Percentiles rank a stretch among this genome's conserved stretches.
These are phyloP conservation scores for Acanthornis magna DNA, from an alignment of 2,797 vertebrate genomes.

Conservation along the genomic window DNA sequence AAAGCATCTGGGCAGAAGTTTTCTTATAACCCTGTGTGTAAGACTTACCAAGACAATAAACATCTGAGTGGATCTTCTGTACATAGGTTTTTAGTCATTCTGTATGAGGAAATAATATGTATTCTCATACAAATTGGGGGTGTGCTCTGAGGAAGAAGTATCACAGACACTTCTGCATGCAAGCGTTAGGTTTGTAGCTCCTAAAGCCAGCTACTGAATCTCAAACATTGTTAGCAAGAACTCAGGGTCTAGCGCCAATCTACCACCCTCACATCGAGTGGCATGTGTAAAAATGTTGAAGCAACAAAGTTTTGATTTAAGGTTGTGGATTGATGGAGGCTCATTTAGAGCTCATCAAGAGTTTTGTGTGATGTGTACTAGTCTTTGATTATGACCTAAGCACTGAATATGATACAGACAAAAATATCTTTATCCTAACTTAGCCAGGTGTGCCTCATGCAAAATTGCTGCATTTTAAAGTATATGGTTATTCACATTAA, in stretches of 20 bases:
- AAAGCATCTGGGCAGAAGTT: not conserved
- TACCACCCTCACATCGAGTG: not conserved
- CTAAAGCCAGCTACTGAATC: not conserved
- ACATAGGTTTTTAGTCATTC: not conserved
- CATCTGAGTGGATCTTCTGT: not conserved
- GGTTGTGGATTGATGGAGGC: not conserved
- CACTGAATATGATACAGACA: conserved; percentile 1
- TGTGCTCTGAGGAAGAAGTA: not conserved
- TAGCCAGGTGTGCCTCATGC: conserved; percentile 50
- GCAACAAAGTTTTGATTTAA: conserved; percentile 20
- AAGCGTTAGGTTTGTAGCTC: not conserved
- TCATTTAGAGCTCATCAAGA: conserved; percentile 55
- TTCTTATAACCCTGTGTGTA: not conserved
- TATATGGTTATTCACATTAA: conserved; percentile 28
- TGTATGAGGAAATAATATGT: not conserved
- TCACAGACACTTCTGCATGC: not conserved
- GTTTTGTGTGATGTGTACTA: not conserved
- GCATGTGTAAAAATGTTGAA: not conserved
- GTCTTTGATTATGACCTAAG: conserved; percentile 59
- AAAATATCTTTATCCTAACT: conserved; percentile 20
- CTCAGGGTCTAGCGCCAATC: not conserved
- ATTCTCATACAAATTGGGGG: not conserved
- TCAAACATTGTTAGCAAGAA: not conserved
- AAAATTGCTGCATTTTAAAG: conserved; percentile 33
- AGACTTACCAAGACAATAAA: not conserved